phyloP scores from a whole-genome alignment of 2,888 invertebrate genomes.

The Mimachlamys varia region DNA sequence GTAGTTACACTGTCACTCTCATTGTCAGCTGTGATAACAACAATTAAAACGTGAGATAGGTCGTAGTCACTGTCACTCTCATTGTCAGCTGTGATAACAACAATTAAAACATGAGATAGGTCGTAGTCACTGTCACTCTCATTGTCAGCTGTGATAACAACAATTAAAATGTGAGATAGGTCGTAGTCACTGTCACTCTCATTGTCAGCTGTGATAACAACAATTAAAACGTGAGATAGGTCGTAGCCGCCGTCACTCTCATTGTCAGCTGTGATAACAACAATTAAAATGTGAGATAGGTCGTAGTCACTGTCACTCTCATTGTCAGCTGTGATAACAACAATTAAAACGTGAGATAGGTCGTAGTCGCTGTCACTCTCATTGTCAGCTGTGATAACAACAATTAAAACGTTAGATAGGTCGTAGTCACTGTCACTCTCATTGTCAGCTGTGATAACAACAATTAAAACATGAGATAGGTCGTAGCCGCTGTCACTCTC shows the following conservation, averaged over 20 bases:
- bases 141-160: neutral
- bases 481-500: too few relatives aligned
- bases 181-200: slow-evolving; percentile 74
- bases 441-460: neutral
- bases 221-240: neutral
- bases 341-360: neutral
- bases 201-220: slow-evolving; percentile 71
- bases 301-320: too few relatives aligned
- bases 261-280: too few relatives aligned
- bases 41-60: neutral
- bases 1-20: slow-evolving; percentile 74
- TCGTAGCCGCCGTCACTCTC: too few relatives aligned
- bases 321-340: neutral
- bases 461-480: neutral
- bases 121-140: too few relatives aligned
- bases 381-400: neutral
- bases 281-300: too few relatives aligned
- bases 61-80: too few relatives aligned
- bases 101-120: too few relatives aligned
- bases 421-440: too few relatives aligned
- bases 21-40: slow-evolving; percentile 71
- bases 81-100: too few relatives aligned
- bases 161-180: slow-evolving; percentile 53
- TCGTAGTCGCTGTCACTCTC: neutral
- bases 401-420: neutral